Percentiles rank a stretch among this genome's conserved stretches.
These are phyloP conservation scores for Mastomys coucha DNA, from an alignment of 2,113 vertebrate genomes.

Conservation along the genomic window DNA sequence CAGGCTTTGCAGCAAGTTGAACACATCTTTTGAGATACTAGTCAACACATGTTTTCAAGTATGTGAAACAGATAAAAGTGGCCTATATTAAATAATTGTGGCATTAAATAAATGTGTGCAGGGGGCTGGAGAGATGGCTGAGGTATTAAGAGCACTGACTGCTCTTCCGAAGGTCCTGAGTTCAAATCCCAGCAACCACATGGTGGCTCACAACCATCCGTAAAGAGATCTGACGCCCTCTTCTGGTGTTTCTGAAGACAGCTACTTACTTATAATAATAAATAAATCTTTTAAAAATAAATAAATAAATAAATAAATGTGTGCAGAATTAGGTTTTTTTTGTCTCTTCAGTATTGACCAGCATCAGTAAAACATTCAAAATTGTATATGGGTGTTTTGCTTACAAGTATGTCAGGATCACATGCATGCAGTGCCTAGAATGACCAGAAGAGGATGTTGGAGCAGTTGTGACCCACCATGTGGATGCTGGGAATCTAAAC, in stretches of 20 bases:
- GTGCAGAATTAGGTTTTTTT: background rate
- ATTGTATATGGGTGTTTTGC: background rate
- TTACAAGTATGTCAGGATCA: background rate
- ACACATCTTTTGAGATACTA: background rate
- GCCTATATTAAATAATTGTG: background rate
- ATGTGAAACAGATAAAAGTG: background rate
- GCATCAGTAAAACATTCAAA: background rate
- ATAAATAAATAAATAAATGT: too few species aligned
- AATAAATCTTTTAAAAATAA: too few species aligned
- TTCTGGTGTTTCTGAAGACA: too few species aligned
- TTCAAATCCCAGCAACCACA: too few species aligned
- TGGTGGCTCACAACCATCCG: too few species aligned
- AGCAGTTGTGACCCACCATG: background rate
- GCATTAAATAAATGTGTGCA: background rate
- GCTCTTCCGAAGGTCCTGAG: too few species aligned
- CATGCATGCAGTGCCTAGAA: background rate
- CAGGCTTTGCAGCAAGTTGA: background rate
- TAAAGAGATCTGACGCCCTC: too few species aligned
- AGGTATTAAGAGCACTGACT: too few species aligned
- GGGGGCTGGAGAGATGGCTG: too few species aligned
- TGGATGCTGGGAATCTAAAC: background rate
- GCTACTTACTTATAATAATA: too few species aligned
- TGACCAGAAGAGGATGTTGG: background rate
- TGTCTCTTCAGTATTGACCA: background rate
- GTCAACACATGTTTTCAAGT: background rate